Evolutionary conservation across 53 echinoderm and acorn worm species (phyloP).

Genomic region (Echinarachnius parma): DNA sequence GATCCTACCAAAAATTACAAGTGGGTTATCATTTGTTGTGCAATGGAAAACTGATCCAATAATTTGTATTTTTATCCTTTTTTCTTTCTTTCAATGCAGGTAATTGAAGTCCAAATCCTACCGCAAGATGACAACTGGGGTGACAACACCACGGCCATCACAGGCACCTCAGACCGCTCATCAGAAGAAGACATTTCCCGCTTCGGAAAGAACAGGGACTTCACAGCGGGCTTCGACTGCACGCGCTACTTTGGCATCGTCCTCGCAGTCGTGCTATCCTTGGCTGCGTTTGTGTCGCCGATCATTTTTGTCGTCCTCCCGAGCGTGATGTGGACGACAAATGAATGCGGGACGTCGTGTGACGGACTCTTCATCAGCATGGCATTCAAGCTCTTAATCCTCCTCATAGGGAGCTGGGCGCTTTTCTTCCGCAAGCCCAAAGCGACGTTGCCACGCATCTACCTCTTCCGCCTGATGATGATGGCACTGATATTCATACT

Average conservation of each 20-base stretch:
- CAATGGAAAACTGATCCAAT: no score
- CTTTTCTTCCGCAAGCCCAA: conserved; percentile 87
- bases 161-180: conserved; percentile 94
- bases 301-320: conserved; percentile 92
- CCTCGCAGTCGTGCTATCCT: conserved; percentile 52
- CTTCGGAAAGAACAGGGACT: conserved; percentile 68
- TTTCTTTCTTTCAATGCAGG: conserved; percentile 45
- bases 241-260: conserved; percentile 79
- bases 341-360: conserved; percentile 71
- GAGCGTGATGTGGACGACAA: conserved; percentile 47
- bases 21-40: no score
- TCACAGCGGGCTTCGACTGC: conserved; percentile 78
- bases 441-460: conserved; percentile 76
- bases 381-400: conserved; percentile 91
- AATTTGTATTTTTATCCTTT: neutral
- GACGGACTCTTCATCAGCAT: conserved; percentile 99
- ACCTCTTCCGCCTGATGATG: conserved; percentile 73
- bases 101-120: conserved; percentile 93
- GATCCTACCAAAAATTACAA: no score
- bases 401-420: conserved; percentile 86
- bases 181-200: conserved; percentile 82
- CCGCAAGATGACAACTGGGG: conserved; percentile 99
- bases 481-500: conserved; percentile 68
- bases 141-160: conserved; percentile 97
- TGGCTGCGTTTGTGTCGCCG: conserved; percentile 83